These are phyloP conservation scores for Cladorhizidae sp. DNA, from an alignment of 37 sponge, comb jelly and placozoan genomes.

Conservation along the genomic window DNA sequence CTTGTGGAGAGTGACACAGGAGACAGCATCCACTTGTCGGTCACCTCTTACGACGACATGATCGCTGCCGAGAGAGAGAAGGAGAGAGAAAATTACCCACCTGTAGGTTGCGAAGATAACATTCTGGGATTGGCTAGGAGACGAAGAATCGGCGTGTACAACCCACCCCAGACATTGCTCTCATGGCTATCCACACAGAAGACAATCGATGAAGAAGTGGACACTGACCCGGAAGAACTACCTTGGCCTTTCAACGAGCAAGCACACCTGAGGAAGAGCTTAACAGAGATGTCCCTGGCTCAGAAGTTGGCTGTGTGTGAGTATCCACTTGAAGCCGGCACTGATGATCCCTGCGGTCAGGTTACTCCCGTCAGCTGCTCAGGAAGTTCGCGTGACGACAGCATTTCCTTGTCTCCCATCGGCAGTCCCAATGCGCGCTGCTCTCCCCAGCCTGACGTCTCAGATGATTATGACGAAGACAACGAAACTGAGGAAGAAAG, in stretches of 20 bases:
- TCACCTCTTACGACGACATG: conserved; percentile 78
- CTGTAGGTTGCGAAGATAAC: conserved; percentile 9
- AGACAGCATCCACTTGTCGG: conserved; percentile 70
- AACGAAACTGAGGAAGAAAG: background rate
- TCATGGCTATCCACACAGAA: conserved; percentile 58
- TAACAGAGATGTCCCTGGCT: conserved; percentile 41
- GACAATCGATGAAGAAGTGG: conserved; percentile 19
- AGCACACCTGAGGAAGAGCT: conserved; percentile 30
- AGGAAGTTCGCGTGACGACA: background rate
- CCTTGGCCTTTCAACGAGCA: conserved; percentile 80
- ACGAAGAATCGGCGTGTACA: conserved; percentile 46
- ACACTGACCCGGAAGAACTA: conserved; percentile 25
- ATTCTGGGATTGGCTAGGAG: background rate
- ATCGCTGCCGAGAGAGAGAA: conserved; percentile 46
- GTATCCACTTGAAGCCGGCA: background rate
- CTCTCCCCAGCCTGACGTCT: background rate
- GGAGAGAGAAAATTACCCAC: conserved; percentile 15
- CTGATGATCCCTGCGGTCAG: background rate
- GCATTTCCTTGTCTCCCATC: background rate
- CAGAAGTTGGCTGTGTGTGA: conserved; percentile 1
- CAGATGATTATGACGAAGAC: background rate
- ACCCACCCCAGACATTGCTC: conserved; percentile 45
- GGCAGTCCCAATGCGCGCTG: background rate
- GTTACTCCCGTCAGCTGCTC: background rate
- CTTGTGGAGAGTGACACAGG: conserved; percentile 43